These are phyloP conservation scores for Ischnus inquisitorius DNA, from an alignment of 2,888 invertebrate species.

Conservation along the genomic window DNA sequence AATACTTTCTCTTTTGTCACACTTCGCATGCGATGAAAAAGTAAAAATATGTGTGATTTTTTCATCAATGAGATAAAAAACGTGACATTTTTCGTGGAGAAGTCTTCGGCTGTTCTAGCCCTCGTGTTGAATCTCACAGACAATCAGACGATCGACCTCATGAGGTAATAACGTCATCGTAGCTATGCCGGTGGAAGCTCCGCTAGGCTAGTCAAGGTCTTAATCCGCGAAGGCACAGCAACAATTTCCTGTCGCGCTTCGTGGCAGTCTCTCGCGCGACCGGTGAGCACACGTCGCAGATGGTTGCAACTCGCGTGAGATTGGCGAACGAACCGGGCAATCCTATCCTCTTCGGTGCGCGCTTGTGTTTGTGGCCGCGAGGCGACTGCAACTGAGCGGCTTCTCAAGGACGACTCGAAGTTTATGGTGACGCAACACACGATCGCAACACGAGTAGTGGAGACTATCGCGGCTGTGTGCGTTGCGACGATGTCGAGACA, in stretches of 20 bases:
- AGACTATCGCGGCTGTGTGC: slow-evolving; percentile 21
- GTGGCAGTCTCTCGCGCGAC: slow-evolving; percentile 1
- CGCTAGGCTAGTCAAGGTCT: slow-evolving; percentile 71
- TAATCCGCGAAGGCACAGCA: slow-evolving; percentile 50
- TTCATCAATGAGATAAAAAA: too few relatives aligned
- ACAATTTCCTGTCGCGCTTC: slow-evolving; percentile 71
- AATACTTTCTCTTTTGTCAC: too few relatives aligned
- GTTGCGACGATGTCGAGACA: background rate
- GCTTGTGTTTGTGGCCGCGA: background rate
- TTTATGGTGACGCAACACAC: slow-evolving; percentile 56
- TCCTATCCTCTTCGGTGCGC: slow-evolving; percentile 8
- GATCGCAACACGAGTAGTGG: slow-evolving; percentile 28
- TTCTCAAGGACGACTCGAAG: slow-evolving; percentile 64
- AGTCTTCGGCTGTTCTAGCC: background rate
- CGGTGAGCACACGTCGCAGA: slow-evolving; percentile 11
- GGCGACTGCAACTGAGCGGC: slow-evolving; percentile 46
- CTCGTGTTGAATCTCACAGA: background rate
- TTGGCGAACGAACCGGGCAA: slow-evolving; percentile 35
- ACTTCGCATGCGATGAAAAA: too few relatives aligned
- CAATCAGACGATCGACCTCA: slow-evolving; percentile 26
- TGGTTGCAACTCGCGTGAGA: slow-evolving; percentile 15
- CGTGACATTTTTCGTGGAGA: background rate
- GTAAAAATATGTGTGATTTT: too few relatives aligned
- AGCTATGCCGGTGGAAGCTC: slow-evolving; percentile 57
- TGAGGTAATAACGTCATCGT: slow-evolving; percentile 40